A percentile compares a stretch with the other conserved stretches of the same genome.
These are phyloP conservation scores for Schmidtea mediterranea DNA, from an alignment of 1,140 invertebrate species.

Conservation along the genomic window DNA sequence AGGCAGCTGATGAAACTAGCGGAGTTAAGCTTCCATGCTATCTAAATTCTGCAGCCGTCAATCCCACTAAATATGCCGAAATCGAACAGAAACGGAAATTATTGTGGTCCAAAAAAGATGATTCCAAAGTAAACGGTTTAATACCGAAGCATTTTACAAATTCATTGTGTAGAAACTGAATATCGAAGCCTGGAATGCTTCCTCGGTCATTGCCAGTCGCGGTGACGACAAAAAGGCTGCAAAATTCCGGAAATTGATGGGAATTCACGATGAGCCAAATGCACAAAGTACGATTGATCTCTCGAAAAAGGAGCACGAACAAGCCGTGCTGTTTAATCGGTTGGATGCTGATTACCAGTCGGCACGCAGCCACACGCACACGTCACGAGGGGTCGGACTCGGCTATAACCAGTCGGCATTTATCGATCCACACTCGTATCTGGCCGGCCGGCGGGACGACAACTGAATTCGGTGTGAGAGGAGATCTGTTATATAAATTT, in stretches of 20 bases:
- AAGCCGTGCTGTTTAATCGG: neutral
- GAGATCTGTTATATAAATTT: too few species aligned
- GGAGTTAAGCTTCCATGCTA: too few species aligned
- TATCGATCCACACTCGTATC: too few species aligned
- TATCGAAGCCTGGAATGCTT: neutral
- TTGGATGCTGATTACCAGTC: neutral
- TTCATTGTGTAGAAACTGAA: neutral
- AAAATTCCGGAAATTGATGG: slow-evolving; percentile 4
- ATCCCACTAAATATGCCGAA: neutral
- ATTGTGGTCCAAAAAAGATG: slow-evolving; percentile 1
- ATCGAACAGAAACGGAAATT: neutral
- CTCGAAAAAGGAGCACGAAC: neutral
- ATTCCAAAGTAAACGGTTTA: neutral
- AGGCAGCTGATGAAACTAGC: too few species aligned
- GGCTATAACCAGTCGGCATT: too few species aligned
- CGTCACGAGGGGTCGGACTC: neutral
- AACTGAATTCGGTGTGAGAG: too few species aligned
- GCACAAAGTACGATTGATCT: neutral
- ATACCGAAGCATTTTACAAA: neutral
- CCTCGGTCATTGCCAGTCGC: neutral
- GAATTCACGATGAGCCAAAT: neutral
- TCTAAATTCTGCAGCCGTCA: neutral
- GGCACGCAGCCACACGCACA: neutral
- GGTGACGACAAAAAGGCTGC: neutral
- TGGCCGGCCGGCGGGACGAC: too few species aligned